These are phyloP conservation scores for Trachythela sp. DNA, from an alignment of 64 coral and sea anemone species.

Conservation along the genomic window DNA sequence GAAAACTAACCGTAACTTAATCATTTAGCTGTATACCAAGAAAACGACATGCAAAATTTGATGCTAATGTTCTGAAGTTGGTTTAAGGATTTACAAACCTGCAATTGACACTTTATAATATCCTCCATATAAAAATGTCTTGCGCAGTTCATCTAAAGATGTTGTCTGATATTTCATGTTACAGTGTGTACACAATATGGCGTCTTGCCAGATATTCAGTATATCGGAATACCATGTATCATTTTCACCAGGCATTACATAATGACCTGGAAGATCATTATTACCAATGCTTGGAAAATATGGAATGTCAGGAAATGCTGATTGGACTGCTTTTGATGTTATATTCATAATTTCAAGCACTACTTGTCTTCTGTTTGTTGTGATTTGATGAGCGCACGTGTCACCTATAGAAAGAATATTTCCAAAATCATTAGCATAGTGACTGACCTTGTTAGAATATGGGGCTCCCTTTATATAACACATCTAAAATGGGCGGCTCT, in stretches of 20 bases:
- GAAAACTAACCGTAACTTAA: no score
- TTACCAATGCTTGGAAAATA: conserved; percentile 84
- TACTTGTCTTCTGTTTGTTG: neutral
- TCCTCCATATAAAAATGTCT: conserved; percentile 81
- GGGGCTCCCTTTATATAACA: no score
- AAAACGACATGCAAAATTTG: no score
- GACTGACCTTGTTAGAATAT: no score
- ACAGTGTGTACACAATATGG: conserved; percentile 68
- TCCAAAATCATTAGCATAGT: no score
- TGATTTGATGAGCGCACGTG: neutral
- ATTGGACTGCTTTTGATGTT: neutral
- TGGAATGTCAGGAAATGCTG: conserved; percentile 60
- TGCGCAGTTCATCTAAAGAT: conserved; percentile 27
- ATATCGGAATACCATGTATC: conserved; percentile 59
- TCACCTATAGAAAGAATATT: neutral
- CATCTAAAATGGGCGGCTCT: no score
- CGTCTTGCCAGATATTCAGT: conserved; percentile 50
- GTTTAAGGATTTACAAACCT: conserved; percentile 14
- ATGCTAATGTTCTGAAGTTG: neutral
- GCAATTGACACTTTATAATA: conserved; percentile 85
- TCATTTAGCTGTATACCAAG: no score
- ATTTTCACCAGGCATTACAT: conserved; percentile 59
- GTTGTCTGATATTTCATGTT: conserved; percentile 35
- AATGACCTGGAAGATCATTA: conserved; percentile 87
- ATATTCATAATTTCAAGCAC: neutral